Evolutionary conservation across 2,797 vertebrate species (phyloP), one percentile per base, ranked within the genome.

Genomic region (Nannoperca australis): DNA sequence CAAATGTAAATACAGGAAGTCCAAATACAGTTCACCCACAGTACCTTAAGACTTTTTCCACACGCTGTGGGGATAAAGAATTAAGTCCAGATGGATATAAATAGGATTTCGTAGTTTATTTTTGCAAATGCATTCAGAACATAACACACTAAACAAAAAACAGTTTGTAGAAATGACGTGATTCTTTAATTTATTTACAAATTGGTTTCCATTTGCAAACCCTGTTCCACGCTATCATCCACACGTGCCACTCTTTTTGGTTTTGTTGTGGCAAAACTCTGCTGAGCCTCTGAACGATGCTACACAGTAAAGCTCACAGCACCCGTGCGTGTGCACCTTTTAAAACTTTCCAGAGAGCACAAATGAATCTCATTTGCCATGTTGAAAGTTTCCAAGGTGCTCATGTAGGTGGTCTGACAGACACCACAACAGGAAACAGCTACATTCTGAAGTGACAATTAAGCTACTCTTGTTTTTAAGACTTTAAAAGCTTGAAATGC

Each of bases 391-490:
- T 82, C 70, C 73, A 59, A 54, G 45, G 55, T 49, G 42, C 50
- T 51, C 53, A 17, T 15, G 27, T 44, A 68, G 54, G 66, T 70
- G 70, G 70, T 47, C 36, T 20, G 20, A 64, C 51, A 70, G 36
- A 38, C 36, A 38, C 70, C 68, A 68, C 69, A 87, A 90, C 85
- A 91, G 84, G 85, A 88, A 91, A 79, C 70, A 60, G 68, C 64
- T 13, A 44, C 2, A 50, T 40, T 82, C 1, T 53, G 0, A 54
- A 30, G 27, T 73, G 36, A 78, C 36, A 71, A 30, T 61, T 1
- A 45, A 36, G 42, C 45, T 55, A 51, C 38, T 70, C 18, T 56
- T 4, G 3, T 11, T 40, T 36, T 77, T 18, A 69, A 27, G 24
- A 27, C 24, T 27, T 27, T 27, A 27, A 27, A 27, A 27, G 24